Conservation (phyloP, 2,113 vertebrate species). For the Tonatia bakeri region DNA sequence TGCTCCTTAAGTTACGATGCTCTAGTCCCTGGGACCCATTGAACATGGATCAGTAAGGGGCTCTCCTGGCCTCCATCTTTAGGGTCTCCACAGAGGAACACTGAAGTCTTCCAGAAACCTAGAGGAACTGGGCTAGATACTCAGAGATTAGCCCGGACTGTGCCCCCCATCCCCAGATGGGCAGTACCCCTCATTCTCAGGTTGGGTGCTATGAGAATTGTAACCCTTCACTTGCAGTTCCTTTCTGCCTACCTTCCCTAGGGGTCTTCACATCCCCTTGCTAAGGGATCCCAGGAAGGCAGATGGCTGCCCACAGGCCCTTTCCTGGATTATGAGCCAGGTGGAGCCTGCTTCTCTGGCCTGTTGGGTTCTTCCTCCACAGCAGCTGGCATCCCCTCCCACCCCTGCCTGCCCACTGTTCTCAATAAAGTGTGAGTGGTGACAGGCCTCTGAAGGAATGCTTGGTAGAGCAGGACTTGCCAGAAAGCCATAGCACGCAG, state of each 20-base stretch:
- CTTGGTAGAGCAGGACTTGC: background rate
- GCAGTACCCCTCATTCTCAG: background rate
- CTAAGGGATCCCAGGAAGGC: background rate
- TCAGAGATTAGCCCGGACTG: background rate
- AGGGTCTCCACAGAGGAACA: constrained; percentile 27
- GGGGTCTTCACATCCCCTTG: background rate
- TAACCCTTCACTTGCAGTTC: background rate
- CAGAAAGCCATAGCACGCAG: background rate
- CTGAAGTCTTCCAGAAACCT: constrained; percentile 30
- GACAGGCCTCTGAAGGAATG: constrained; percentile 27
- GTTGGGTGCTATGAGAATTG: background rate
- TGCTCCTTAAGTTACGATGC: background rate
- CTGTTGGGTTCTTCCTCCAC: background rate
- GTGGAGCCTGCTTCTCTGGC: background rate
- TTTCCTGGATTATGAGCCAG: background rate
- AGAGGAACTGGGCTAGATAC: background rate
- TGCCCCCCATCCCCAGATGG: background rate
- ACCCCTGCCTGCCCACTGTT: background rate
- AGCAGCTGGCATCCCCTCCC: background rate
- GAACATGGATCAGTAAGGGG: background rate
- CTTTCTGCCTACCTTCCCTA: background rate
- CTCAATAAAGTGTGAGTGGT: constrained; percentile 68
- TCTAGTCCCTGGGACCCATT: background rate
- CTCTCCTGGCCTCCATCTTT: background rate
- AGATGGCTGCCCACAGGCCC: background rate